Evolutionary conservation across 2,888 invertebrate genomes (phyloP).

Genomic region (Myathropa florea): DNA sequence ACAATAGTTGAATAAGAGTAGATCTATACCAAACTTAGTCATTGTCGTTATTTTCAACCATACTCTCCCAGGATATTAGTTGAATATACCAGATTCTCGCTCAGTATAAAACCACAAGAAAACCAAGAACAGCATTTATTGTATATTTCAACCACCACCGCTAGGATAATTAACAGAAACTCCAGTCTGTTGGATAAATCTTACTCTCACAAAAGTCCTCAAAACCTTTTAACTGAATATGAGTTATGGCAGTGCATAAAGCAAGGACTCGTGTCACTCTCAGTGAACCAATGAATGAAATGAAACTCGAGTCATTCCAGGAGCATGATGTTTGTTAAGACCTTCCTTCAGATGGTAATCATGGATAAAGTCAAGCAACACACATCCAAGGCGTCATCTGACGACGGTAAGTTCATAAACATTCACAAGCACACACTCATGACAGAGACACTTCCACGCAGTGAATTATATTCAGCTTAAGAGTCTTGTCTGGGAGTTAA

Average conservation of each 20-base stretch:
- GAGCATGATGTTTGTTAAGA: slow-evolving; percentile 35
- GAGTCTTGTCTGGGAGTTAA: slow-evolving; percentile 26
- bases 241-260: slow-evolving; percentile 43
- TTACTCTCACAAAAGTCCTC: slow-evolving; percentile 4
- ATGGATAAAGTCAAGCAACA: slow-evolving; percentile 33
- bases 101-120: too few species aligned
- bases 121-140: too few species aligned
- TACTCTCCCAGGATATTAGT: too few species aligned
- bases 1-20: too few species aligned
- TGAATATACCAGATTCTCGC: too few species aligned
- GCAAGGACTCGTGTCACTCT: slow-evolving; percentile 19
- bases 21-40: too few species aligned
- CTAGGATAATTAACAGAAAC: not conserved
- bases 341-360: slow-evolving; percentile 12
- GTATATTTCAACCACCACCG: not conserved
- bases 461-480: slow-evolving; percentile 38
- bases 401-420: slow-evolving; percentile 32
- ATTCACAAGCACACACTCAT: slow-evolving; percentile 18
- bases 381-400: not conserved
- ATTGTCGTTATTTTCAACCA: too few species aligned
- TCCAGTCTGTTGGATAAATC: not conserved
- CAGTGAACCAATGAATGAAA: slow-evolving; percentile 33
- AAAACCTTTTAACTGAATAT: slow-evolving; percentile 43
- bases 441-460: slow-evolving; percentile 13
- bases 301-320: slow-evolving; percentile 29